Conservation (phyloP, 2,797 vertebrate species). For the Cryptoprocta ferox region DNA sequence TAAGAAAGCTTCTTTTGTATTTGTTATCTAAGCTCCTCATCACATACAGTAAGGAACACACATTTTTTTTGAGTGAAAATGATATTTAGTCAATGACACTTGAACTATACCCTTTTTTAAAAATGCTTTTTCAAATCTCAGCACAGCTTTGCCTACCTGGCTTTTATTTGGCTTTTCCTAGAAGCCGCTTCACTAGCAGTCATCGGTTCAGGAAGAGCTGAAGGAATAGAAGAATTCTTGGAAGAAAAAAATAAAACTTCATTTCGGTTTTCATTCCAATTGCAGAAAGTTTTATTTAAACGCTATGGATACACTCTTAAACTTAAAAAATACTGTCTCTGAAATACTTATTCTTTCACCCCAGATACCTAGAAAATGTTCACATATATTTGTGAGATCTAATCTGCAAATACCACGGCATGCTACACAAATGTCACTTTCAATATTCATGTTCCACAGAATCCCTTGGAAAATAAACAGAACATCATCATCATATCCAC, state of each 20-base stretch:
- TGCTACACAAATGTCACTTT: conserved; percentile 9
- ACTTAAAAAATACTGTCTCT: not conserved
- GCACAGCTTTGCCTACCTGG: conserved; percentile 89
- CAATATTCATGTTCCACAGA: not conserved
- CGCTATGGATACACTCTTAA: not conserved
- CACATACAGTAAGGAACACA: not conserved
- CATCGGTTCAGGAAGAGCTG: conserved; percentile 95
- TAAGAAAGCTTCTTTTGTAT: not conserved
- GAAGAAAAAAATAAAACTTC: conserved; percentile 74
- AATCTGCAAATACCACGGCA: not conserved
- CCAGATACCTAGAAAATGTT: not conserved
- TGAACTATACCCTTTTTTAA: not conserved
- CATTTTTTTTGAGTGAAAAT: not conserved
- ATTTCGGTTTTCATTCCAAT: conserved; percentile 59
- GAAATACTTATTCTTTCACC: conserved; percentile 6
- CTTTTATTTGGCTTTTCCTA: conserved; percentile 98
- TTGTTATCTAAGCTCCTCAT: not conserved
- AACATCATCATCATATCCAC: not conserved
- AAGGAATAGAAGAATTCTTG: conserved; percentile 94
- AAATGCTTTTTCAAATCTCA: not conserved
- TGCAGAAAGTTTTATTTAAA: conserved; percentile 21
- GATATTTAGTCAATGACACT: not conserved
- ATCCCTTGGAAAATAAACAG: conserved; percentile 40
- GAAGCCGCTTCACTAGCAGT: conserved; percentile 97
- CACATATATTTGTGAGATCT: not conserved